Evolutionary conservation across 2,797 vertebrate species (phyloP).

Genomic region (Myotis daubentonii): DNA sequence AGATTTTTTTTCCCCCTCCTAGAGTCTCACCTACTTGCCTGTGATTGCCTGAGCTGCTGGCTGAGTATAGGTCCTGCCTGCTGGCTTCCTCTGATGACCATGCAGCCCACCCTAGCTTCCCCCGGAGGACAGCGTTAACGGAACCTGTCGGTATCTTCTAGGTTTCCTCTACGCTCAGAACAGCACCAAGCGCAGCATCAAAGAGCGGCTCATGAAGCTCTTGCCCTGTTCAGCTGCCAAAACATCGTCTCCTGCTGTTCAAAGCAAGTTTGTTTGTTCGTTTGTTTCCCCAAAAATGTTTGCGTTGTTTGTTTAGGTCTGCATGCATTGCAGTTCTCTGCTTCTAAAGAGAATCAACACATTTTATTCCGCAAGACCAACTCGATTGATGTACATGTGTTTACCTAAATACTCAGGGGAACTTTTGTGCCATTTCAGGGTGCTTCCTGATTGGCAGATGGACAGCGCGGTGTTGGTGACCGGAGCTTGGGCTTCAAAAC

Average conservation of each 20-base stretch:
- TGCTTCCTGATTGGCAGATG: neutral
- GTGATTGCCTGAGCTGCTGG: constrained; percentile 51
- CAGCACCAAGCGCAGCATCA: constrained; percentile 92
- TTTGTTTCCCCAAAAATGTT: constrained; percentile 57
- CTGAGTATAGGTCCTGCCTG: constrained; percentile 60
- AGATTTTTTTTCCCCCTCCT: constrained; percentile 21
- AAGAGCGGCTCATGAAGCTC: constrained; percentile 95
- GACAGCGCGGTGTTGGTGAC: neutral
- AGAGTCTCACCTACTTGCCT: constrained; percentile 69
- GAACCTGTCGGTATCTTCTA: constrained; percentile 91
- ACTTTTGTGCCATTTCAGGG: neutral
- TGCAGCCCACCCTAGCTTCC: constrained; percentile 72
- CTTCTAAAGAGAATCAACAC: constrained; percentile 55
- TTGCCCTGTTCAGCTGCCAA: constrained; percentile 93
- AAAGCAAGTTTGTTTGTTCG: constrained; percentile 94
- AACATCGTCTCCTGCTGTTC: constrained; percentile 91
- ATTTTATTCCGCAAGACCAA: neutral
- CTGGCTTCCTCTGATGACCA: constrained; percentile 47
- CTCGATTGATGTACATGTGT: neutral
- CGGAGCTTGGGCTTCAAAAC: neutral
- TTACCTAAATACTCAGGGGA: constrained; percentile 27
- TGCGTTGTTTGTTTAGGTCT: constrained; percentile 77
- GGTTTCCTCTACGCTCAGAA: constrained; percentile 92
- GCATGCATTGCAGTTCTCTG: constrained; percentile 73
- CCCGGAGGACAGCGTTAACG: constrained; percentile 84